Percentiles rank a stretch among this genome's conserved stretches.
Conservation (phyloP, 1,140 invertebrate genomes). For the Plodia interpunctella region DNA sequence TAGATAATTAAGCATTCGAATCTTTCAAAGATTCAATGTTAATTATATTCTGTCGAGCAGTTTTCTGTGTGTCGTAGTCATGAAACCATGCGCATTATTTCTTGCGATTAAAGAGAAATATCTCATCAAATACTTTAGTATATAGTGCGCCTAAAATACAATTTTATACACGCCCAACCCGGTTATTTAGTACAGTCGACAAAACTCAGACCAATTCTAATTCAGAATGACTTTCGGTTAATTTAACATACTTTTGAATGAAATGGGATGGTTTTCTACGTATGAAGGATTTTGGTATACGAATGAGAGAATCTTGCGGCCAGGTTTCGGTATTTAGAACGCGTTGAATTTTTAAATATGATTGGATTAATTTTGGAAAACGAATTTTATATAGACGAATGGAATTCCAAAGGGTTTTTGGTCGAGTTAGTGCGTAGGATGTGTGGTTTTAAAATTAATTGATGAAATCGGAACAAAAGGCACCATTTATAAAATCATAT, state of each 20-base stretch:
- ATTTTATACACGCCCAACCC: neutral
- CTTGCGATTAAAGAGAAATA: no score
- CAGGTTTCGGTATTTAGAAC: neutral
- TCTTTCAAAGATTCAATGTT: no score
- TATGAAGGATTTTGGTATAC: neutral
- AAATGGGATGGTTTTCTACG: neutral
- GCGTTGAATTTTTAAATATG: neutral
- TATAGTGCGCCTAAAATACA: neutral
- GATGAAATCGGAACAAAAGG: no score
- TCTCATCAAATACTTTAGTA: neutral
- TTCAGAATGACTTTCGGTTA: neutral
- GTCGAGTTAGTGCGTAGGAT: no score
- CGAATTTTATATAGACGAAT: neutral
- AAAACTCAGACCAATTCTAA: constrained; percentile 6
- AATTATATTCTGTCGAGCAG: no score
- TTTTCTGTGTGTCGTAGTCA: no score
- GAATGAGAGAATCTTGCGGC: neutral
- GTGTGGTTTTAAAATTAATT: no score
- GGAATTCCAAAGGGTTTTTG: no score
- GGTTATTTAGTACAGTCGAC: neutral
- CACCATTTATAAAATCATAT: no score
- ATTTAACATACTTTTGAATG: constrained; percentile 5
- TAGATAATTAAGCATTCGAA: no score
- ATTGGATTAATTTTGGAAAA: neutral
- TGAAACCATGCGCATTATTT: no score